Base-by-base conservation (phyloP, 2,888 invertebrate genomes). In the Nomada lathburiana region DNA sequence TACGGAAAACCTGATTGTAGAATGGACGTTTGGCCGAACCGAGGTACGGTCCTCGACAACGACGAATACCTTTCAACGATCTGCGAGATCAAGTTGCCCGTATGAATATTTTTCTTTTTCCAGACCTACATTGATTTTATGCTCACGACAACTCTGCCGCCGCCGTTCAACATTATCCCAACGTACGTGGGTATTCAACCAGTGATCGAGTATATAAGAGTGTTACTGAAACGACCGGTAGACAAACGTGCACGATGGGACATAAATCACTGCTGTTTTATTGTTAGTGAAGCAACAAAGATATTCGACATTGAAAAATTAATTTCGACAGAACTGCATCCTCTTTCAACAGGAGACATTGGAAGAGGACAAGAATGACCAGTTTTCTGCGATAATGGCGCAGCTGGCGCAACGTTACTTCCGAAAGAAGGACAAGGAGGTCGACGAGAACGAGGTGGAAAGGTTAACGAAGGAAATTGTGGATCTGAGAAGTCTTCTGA, bases 11-110 rank as follows among this genome's bases (percentile, higher is more conserved):
- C 95, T 96, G 62, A 96, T 96, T 86, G 95, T 96, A 3, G 97
- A 97, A 90, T 97, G 97, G 97, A 96, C 96, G 36, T 97, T 96
- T 90, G 96, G 96, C 0, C 95, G 96, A 88, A 97, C 96, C 20
- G 96, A 96, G 92, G 94, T 94, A 63, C n/a, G 63, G 3, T 11
- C 50, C 20, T 10, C 20, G 18, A 10, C n/a, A 23, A 0, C 2
- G 23, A 20, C 10, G 1, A 11, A 53, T 1, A 50, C 13, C 10
- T 64, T 42, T 16, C 4, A 47, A 63, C 13, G 36, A 50, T 2
- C 18, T n/a, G 1, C 11, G 55, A 13, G 7, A 44, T 47, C 16
- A 2, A 36, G 20, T 4, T 26, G 2, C 50, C 16, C 2, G 42
- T 5, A 60, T n/a, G 23, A 10, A 59, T 16, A 42, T 55, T 29